These are phyloP conservation scores for Epicauta chinensis DNA, from an alignment of 1,140 invertebrate genomes.

Conservation along the genomic window DNA sequence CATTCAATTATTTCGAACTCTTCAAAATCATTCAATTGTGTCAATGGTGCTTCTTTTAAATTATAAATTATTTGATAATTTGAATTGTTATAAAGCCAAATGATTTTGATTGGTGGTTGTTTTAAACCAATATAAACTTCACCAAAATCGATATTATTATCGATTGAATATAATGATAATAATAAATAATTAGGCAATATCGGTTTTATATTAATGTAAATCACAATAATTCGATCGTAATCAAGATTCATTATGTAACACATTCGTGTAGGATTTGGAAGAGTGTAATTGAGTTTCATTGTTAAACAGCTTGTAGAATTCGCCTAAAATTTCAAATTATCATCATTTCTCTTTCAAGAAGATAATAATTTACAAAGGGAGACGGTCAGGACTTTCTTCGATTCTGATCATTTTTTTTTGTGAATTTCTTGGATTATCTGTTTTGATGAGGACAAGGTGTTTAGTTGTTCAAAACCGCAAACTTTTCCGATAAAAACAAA, in stretches of 20 bases:
- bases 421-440: too few relatives aligned
- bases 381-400: too few relatives aligned
- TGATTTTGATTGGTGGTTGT: conserved; percentile 19
- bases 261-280: conserved; percentile 7
- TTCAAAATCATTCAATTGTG: conserved; percentile 12
- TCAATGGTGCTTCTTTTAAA: conserved; percentile 13
- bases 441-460: too few relatives aligned
- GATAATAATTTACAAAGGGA: too few relatives aligned
- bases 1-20: conserved; percentile 26
- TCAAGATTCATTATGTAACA: conserved; percentile 18
- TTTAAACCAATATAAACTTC: conserved; percentile 16
- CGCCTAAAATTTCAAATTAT: too few relatives aligned
- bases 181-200: conserved; percentile 3
- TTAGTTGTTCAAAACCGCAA: too few relatives aligned
- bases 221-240: conserved; percentile 18
- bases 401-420: too few relatives aligned
- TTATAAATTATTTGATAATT: conserved; percentile 12
- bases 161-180: conserved; percentile 5
- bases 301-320: neutral
- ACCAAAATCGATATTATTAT: conserved; percentile 5
- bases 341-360: too few relatives aligned
- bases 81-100: conserved; percentile 34
- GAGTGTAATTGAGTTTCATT: conserved; percentile 15
- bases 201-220: conserved; percentile 20
- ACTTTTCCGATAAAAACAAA: too few relatives aligned